Evolutionary conservation across 2,113 vertebrate species (phyloP).

Genomic region (Anguilla rostrata): DNA sequence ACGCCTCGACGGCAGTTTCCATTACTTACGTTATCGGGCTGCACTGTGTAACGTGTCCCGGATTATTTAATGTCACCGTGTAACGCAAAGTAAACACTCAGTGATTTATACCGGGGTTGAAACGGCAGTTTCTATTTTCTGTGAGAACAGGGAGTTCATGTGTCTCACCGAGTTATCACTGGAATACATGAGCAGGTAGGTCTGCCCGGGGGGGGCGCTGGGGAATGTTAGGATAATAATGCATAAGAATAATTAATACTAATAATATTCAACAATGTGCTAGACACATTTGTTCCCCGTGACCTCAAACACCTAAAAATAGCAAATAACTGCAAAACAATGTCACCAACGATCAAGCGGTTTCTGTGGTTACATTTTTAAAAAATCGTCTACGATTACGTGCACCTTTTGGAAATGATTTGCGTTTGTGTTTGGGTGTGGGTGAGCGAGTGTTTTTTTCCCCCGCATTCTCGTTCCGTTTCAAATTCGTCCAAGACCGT

Average conservation of each 20-base stretch:
- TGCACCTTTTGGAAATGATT: too few relatives aligned
- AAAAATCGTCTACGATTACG: background rate
- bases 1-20: background rate
- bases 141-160: background rate
- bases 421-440: background rate
- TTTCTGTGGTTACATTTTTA: background rate
- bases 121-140: background rate
- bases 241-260: background rate
- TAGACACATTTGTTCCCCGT: background rate
- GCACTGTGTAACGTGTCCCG: background rate
- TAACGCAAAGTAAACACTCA: background rate
- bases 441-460: background rate
- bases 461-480: background rate
- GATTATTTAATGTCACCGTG: background rate
- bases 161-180: background rate
- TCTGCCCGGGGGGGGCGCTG: background rate
- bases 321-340: background rate
- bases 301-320: background rate
- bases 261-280: background rate
- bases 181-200: background rate
- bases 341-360: background rate
- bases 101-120: background rate
- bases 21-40: background rate
- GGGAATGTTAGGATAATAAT: too few relatives aligned
- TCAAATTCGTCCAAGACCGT: background rate